phyloP scores from a whole-genome alignment of 2,888 invertebrate species.

The Gnatocerus cornutus region DNA sequence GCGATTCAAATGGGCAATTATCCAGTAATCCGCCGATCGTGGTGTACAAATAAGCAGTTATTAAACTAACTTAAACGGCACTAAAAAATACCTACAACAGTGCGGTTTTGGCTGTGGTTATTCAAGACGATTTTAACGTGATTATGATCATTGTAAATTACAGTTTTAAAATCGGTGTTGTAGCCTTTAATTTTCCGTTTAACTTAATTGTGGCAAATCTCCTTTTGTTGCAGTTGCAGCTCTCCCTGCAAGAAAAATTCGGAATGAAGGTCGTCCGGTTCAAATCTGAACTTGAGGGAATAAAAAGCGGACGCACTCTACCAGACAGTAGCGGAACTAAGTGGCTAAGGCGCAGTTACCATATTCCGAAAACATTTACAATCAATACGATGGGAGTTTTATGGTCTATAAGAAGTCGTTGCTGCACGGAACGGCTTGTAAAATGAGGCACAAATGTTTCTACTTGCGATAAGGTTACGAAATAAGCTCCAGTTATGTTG shows the following conservation, averaged over 20 bases:
- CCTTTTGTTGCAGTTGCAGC: slow-evolving; percentile 36
- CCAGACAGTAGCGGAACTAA: slow-evolving; percentile 59
- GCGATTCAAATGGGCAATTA: not conserved
- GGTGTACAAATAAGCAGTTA: too few relatives aligned
- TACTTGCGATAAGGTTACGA: slow-evolving; percentile 65
- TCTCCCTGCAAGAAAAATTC: slow-evolving; percentile 45
- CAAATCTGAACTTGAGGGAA: slow-evolving; percentile 45
- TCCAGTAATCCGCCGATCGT: not conserved
- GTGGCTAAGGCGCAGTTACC: slow-evolving; percentile 58
- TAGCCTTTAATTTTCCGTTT: slow-evolving; percentile 22
- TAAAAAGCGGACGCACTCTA: slow-evolving; percentile 59
- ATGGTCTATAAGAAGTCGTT: slow-evolving; percentile 71
- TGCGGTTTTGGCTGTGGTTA: too few relatives aligned
- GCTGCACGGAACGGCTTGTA: slow-evolving; percentile 67
- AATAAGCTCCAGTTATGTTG: slow-evolving; percentile 60
- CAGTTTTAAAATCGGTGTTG: not conserved
- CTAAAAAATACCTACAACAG: too few relatives aligned
- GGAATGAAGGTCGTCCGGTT: slow-evolving; percentile 46
- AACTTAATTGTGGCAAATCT: slow-evolving; percentile 38
- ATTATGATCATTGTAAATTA: not conserved
- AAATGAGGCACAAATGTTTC: slow-evolving; percentile 69
- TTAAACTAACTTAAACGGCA: too few relatives aligned
- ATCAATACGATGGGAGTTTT: slow-evolving; percentile 72
- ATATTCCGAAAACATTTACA: slow-evolving; percentile 65
- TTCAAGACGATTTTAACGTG: too few relatives aligned